Conservation (phyloP, 2,888 invertebrate species). For the Thumatha senex region DNA sequence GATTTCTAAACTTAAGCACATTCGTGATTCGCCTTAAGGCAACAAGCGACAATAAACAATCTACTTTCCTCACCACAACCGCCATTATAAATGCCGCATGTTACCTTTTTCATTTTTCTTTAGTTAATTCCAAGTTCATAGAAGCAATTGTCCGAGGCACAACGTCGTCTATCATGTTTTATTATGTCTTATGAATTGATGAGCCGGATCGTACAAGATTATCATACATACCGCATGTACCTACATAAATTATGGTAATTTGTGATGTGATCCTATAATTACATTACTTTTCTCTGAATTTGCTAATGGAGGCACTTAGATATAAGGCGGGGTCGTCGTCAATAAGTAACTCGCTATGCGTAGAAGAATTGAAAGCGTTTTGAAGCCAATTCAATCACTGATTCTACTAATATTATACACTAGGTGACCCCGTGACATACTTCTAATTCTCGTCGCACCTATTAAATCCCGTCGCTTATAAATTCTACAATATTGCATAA, state of each 20-base stretch:
- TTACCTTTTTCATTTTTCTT: neutral
- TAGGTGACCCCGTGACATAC: no score
- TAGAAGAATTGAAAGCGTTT: no score
- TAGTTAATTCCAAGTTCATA: neutral
- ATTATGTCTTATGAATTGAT: neutral
- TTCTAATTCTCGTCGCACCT: no score
- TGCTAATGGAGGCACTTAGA: neutral
- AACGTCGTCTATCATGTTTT: neutral
- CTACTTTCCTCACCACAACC: neutral
- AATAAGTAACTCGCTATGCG: no score
- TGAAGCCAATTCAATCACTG: no score
- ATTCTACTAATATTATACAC: no score
- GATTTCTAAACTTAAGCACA: no score
- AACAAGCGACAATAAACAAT: neutral
- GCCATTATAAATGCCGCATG: neutral
- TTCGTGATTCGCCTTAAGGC: neutral
- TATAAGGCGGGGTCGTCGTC: neutral
- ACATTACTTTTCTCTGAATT: neutral
- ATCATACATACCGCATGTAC: neutral
- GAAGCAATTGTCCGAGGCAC: neutral
- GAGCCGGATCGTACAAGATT: neutral
- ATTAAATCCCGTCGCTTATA: no score
- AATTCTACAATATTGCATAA: no score
- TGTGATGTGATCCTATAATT: neutral
- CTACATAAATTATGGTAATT: neutral